phyloP scores from a whole-genome alignment of 2,888 invertebrate species.

The Dicycla oo region DNA sequence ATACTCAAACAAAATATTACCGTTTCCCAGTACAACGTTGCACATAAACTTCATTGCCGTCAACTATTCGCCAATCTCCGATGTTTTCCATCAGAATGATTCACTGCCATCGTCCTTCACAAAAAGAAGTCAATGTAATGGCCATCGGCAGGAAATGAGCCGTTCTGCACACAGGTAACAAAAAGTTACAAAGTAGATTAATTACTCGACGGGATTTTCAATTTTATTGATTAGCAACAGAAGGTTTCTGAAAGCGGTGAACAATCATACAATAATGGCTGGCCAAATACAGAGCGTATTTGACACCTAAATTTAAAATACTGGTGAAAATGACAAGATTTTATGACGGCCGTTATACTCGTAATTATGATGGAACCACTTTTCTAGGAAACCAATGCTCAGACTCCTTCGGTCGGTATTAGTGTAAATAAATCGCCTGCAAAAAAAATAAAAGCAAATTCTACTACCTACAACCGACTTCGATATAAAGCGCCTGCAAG shows the following conservation, averaged over 20 bases:
- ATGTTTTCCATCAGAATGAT: slow-evolving; percentile 45
- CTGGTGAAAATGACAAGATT: no score
- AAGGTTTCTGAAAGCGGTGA: no score
- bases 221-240: neutral
- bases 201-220: slow-evolving; percentile 10
- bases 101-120: slow-evolving; percentile 21
- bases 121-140: slow-evolving; percentile 40
- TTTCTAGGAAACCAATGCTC: neutral
- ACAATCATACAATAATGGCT: no score
- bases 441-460: slow-evolving; percentile 36
- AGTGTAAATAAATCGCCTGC: slow-evolving; percentile 19
- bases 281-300: no score
- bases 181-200: slow-evolving; percentile 27
- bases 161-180: slow-evolving; percentile 29
- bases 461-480: neutral
- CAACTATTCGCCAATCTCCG: slow-evolving; percentile 40
- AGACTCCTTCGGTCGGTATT: neutral
- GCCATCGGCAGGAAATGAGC: slow-evolving; percentile 37
- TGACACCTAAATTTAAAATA: no score
- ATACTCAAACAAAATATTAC: slow-evolving; percentile 1
- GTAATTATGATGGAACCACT: no score
- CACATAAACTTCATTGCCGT: slow-evolving; percentile 26
- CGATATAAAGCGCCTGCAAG: slow-evolving; percentile 23
- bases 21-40: neutral
- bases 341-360: no score